Conservation (phyloP, 2,113 vertebrate species). For the Pseudonaja textilis region DNA sequence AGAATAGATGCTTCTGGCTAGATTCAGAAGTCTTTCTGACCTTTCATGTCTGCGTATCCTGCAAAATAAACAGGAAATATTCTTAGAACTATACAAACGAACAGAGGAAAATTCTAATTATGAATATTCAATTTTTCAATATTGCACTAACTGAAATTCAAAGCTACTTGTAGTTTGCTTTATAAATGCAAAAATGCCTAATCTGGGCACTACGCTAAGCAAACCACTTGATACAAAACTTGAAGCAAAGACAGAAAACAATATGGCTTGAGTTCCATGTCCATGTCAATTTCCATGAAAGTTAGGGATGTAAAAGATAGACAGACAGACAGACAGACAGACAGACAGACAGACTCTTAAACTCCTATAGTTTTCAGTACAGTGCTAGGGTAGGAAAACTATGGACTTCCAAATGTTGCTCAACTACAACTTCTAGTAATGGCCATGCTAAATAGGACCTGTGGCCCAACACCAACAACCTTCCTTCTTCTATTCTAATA, state of each 20-base stretch:
- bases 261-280: neutral
- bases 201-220: neutral
- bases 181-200: neutral
- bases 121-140: neutral
- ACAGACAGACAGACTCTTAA: neutral
- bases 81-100: neutral
- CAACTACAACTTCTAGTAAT: neutral
- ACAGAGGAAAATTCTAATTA: neutral
- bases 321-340: neutral
- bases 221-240: neutral
- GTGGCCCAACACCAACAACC: neutral
- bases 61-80: neutral
- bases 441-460: neutral
- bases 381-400: neutral
- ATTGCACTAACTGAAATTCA: neutral
- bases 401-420: neutral
- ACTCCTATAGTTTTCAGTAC: neutral
- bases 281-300: neutral
- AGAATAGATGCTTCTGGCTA: neutral
- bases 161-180: neutral
- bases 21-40: neutral
- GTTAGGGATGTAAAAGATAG: neutral
- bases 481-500: neutral
- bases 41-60: neutral
- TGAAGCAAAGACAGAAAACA: neutral